phyloP scores from a whole-genome alignment of 2,113 vertebrate genomes.

The Atrichornis clamosus region DNA sequence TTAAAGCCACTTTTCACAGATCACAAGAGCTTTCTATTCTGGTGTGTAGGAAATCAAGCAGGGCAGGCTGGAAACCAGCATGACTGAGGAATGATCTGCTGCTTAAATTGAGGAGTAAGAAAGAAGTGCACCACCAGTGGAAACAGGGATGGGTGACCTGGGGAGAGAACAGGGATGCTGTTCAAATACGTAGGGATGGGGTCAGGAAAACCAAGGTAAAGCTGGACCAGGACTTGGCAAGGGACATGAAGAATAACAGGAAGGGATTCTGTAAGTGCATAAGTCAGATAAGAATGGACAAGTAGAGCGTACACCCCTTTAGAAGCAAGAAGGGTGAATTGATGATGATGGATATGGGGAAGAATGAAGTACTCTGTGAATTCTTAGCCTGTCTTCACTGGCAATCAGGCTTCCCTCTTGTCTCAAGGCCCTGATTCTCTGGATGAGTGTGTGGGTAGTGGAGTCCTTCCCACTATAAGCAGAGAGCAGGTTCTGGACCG shows the following conservation, averaged over 20 bases:
- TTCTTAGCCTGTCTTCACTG: not conserved
- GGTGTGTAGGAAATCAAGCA: not conserved
- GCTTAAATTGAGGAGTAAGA: not conserved
- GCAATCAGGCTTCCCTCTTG: not conserved
- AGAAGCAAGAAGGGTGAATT: not conserved
- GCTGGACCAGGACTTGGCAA: not conserved
- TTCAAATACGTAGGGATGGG: not conserved
- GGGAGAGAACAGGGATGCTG: not conserved
- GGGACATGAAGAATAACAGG: not conserved
- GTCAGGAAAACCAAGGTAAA: not conserved
- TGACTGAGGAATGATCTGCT: not conserved
- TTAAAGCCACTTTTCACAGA: not conserved
- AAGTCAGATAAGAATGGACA: not conserved
- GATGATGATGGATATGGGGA: not conserved
- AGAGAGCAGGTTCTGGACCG: not conserved
- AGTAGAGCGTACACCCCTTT: not conserved
- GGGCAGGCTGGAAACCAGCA: not conserved
- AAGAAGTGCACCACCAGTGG: not conserved
- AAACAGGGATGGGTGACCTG: not conserved
- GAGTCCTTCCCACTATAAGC: not conserved
- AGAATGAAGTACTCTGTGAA: not conserved
- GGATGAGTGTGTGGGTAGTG: not conserved
- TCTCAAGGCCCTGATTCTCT: not conserved
- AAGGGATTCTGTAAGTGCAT: not conserved
- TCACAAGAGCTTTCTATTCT: not conserved